phyloP scores from a whole-genome alignment of 1,140 invertebrate genomes.

The Parasteatoda tepidariorum region DNA sequence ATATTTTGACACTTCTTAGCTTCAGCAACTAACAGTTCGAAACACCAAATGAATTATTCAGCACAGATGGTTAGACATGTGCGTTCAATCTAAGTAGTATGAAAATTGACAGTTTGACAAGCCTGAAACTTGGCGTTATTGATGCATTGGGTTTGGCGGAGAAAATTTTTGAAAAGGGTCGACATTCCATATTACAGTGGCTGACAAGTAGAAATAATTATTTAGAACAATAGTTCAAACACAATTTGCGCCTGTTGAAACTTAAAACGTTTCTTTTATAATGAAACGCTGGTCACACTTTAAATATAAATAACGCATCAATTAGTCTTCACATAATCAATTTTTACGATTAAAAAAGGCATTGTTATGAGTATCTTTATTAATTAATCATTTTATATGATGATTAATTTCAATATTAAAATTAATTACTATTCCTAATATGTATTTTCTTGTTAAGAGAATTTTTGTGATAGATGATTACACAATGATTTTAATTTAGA shows the following conservation, averaged over 20 bases:
- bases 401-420: no score
- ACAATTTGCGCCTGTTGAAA: neutral
- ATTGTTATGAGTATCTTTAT: no score
- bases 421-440: no score
- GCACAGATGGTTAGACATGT: neutral
- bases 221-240: neutral
- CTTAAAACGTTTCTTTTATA: no score
- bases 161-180: constrained; percentile 7
- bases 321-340: no score
- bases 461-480: no score
- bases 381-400: no score
- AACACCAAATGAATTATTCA: constrained; percentile 18
- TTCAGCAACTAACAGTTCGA: neutral
- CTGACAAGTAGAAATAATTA: constrained; percentile 13
- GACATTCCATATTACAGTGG: neutral
- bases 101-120: constrained; percentile 28
- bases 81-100: constrained; percentile 3
- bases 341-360: no score
- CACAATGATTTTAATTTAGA: no score
- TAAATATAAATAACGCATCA: no score
- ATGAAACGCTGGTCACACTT: no score
- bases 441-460: no score
- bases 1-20: neutral
- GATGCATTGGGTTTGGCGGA: constrained; percentile 9
- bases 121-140: constrained; percentile 6